Conservation (phyloP, 2,113 vertebrate species). For the Syrrhaptes paradoxus region DNA sequence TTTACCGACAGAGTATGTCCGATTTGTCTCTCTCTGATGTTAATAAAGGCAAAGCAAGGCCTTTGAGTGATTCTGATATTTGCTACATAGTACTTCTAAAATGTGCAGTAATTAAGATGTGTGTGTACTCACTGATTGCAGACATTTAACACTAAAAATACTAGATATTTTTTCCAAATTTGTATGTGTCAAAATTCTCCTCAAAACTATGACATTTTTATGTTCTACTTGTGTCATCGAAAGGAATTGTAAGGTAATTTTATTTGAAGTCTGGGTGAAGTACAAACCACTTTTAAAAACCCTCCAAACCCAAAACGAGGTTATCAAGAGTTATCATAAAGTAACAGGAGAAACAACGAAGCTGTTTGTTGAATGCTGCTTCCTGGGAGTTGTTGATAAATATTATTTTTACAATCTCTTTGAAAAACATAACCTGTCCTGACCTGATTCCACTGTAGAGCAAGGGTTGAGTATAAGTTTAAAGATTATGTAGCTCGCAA, state of each 20-base stretch:
- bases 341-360: background rate
- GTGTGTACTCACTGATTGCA: background rate
- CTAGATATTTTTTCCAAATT: background rate
- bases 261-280: background rate
- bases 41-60: background rate
- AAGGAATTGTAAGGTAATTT: background rate
- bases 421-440: background rate
- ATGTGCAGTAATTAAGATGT: rapidly evolving
- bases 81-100: background rate
- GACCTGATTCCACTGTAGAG: background rate
- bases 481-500: background rate
- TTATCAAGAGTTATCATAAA: background rate
- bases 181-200: background rate
- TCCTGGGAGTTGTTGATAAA: background rate
- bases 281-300: background rate
- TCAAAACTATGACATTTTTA: background rate
- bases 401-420: background rate
- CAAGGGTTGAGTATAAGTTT: background rate
- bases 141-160: background rate
- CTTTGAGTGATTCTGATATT: background rate
- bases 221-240: background rate
- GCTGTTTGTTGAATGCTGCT: background rate
- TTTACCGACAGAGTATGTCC: background rate
- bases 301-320: background rate
- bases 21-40: background rate